These are phyloP conservation scores for Colistium nudipinnis DNA, from an alignment of 2,113 vertebrate genomes.

Conservation along the genomic window DNA sequence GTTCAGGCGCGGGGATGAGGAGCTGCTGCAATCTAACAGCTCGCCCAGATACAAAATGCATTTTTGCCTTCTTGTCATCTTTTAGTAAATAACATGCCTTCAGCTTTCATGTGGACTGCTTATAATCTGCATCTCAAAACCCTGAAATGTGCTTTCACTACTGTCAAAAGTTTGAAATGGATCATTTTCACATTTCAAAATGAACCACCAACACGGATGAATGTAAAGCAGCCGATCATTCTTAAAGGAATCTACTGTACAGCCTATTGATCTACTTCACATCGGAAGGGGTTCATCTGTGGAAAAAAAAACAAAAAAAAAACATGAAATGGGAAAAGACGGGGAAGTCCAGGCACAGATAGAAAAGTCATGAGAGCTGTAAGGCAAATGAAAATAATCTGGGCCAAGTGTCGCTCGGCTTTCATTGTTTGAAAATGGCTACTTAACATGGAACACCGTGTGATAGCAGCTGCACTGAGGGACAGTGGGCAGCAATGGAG, in stretches of 20 bases:
- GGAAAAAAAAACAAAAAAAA: neutral
- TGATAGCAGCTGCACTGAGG: conserved; percentile 47
- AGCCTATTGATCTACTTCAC: neutral
- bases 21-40: conserved; percentile 30
- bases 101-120: no score
- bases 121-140: neutral
- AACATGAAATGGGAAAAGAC: neutral
- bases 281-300: conserved; percentile 11
- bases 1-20: conserved; percentile 46
- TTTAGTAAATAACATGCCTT: no score
- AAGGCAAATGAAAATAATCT: conserved; percentile 10
- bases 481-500: conserved; percentile 62
- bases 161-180: neutral
- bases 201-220: neutral
- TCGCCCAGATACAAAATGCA: no score
- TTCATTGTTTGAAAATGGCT: conserved; percentile 16
- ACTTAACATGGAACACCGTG: neutral
- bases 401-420: neutral
- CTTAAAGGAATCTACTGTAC: neutral
- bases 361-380: conserved; percentile 6
- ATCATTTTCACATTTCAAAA: no score
- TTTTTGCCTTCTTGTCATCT: no score
- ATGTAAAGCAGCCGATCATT: neutral
- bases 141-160: no score
- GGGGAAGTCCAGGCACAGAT: neutral